Evolutionary conservation across 2,113 vertebrate genomes (phyloP).

Genomic region (Perca fluviatilis): DNA sequence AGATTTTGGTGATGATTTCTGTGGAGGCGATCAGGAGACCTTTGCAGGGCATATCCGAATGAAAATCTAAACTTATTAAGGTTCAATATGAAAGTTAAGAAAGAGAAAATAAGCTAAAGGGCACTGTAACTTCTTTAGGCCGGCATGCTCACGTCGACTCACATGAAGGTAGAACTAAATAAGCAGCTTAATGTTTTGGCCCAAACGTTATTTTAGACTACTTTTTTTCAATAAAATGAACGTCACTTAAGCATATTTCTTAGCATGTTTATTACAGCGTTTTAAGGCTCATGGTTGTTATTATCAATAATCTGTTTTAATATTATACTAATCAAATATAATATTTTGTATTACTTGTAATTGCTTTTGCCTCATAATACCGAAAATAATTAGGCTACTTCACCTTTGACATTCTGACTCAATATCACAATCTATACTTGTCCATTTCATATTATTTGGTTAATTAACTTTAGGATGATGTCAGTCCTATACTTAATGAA

Average conservation of each 20-base stretch:
- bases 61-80: background rate
- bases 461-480: background rate
- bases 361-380: background rate
- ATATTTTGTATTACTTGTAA: background rate
- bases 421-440: background rate
- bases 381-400: background rate
- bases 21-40: conserved; percentile 6
- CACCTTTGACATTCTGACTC: background rate
- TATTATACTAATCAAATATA: background rate
- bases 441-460: background rate
- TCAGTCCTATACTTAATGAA: background rate
- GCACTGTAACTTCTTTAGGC: background rate
- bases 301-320: background rate
- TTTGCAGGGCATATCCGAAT: background rate
- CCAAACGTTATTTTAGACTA: background rate
- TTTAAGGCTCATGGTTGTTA: background rate
- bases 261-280: background rate
- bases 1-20: background rate
- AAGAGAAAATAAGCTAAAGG: background rate
- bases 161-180: background rate
- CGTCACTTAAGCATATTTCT: background rate
- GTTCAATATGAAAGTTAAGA: background rate
- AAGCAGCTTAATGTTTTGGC: background rate
- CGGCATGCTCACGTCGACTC: background rate
- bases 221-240: background rate